Conservation (phyloP, 2,888 invertebrate genomes). For the Campaea margaritaria region DNA sequence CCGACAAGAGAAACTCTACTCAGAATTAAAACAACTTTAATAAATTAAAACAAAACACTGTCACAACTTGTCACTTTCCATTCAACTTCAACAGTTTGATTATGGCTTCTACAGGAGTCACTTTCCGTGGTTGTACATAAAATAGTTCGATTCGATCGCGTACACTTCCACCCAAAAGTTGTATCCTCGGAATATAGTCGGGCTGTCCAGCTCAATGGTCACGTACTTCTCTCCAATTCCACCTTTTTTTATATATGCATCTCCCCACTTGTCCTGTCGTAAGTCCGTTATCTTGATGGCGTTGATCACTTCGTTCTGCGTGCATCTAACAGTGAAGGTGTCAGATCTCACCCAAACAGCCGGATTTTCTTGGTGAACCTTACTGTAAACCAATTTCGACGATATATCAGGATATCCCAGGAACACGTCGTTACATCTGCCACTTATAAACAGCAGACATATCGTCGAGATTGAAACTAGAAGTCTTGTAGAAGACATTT, state of each 20-base stretch:
- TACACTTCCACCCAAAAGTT: slow-evolving; percentile 74
- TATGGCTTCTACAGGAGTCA: no score
- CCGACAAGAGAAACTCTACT: slow-evolving; percentile 2
- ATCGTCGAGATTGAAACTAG: slow-evolving; percentile 2
- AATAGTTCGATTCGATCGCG: slow-evolving; percentile 59
- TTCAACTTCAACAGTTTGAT: no score
- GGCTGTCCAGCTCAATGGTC: slow-evolving; percentile 67
- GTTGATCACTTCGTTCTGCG: slow-evolving; percentile 65
- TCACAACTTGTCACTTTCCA: no score
- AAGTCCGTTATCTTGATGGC: slow-evolving; percentile 67
- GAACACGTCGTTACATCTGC: slow-evolving; percentile 41
- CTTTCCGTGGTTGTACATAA: slow-evolving; percentile 58
- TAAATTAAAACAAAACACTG: slow-evolving; percentile 21
- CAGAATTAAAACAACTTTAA: slow-evolving; percentile 31
- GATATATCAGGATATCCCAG: slow-evolving; percentile 64
- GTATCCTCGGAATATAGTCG: slow-evolving; percentile 66
- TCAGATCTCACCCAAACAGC: slow-evolving; percentile 69
- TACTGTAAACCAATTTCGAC: slow-evolving; percentile 67
- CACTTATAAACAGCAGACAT: slow-evolving; percentile 7
- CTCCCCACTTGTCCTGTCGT: slow-evolving; percentile 66
- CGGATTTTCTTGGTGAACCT: slow-evolving; percentile 71
- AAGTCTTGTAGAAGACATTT: slow-evolving; percentile 22
- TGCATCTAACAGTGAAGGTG: slow-evolving; percentile 64
- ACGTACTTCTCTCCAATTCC: slow-evolving; percentile 69
- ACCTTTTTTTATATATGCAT: slow-evolving; percentile 63